Evolutionary conservation across 64 coral and sea anemone species (phyloP), one percentile per base, ranked within the genome.

Genomic region (Porites australiensis): DNA sequence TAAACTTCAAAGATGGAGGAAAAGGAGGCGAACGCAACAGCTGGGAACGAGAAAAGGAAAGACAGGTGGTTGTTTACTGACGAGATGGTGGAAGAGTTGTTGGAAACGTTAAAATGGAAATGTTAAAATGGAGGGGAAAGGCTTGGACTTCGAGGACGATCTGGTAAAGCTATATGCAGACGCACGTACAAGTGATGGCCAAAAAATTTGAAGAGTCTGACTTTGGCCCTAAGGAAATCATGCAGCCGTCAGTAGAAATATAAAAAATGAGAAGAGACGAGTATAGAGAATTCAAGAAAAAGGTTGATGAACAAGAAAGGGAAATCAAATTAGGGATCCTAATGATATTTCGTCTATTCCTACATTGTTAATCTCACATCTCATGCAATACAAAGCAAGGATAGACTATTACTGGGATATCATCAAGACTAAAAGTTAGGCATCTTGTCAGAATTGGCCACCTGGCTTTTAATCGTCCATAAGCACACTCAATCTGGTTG

Each of bases 151-250:
- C 44, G 89, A 91, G 72, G 89, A 77, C 37, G 72, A 77, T 67
- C 72, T 89, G 46, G 75, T 89, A 13, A 78, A 91, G 64, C 58
- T 82, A 14, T 91, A 82, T 70, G 13, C 37, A 46, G 77, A 91
- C 20, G 13, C 82, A 77, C 60, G 74, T 14, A 65, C 62, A 58
- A 46, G n/a, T 45, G 4, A 89, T 89, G 88, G 71, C 88, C 22
- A 58, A 89, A 67, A 79, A 79, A 82, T 82, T 70, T 64, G 88
- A 89, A 16, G 74, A 89, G 78, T 66, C 75, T n/a, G 74, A 81
- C 50, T 91, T 91, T 82, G 89, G 89, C 16, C 77, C 89, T 6
- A 78, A 48, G 13, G 64, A 79, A 82, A 47, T 70, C 16, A 64
- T 9, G 15, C 18, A 45, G 5, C 46, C 88, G 50, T 43, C 61